These are phyloP conservation scores for Ophraella communa DNA, from an alignment of 2,888 invertebrate genomes.

Conservation along the genomic window DNA sequence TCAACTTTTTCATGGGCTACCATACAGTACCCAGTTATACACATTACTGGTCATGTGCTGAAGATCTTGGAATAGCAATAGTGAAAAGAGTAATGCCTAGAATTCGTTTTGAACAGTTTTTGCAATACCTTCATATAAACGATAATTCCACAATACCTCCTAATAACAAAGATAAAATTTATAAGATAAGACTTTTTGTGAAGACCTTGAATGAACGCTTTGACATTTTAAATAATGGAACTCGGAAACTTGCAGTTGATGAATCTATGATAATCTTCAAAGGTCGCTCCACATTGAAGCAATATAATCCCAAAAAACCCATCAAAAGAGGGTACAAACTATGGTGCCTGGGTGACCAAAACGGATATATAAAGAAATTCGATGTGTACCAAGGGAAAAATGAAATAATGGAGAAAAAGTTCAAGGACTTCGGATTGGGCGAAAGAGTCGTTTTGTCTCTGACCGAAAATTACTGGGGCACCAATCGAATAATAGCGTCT, in stretches of 20 bases:
- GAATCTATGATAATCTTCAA: slow-evolving; percentile 39
- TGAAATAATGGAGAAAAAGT: slow-evolving; percentile 31
- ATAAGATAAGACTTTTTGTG: slow-evolving; percentile 26
- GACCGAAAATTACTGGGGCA: slow-evolving; percentile 31
- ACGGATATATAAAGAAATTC: slow-evolving; percentile 36
- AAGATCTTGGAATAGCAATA: no score
- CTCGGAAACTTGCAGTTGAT: slow-evolving; percentile 28
- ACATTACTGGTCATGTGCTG: no score
- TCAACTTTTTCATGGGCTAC: no score
- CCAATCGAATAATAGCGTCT: no score
- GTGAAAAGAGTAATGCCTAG: slow-evolving; percentile 15
- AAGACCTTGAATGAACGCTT: no score
- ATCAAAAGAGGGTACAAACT: slow-evolving; percentile 42
- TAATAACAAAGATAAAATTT: slow-evolving; percentile 29
- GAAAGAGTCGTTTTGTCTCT: slow-evolving; percentile 40
- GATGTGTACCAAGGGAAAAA: slow-evolving; percentile 43
- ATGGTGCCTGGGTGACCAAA: slow-evolving; percentile 36
- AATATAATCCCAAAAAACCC: slow-evolving; percentile 36
- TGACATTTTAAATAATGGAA: no score
- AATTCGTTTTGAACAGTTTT: slow-evolving; percentile 27
- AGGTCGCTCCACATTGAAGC: slow-evolving; percentile 34
- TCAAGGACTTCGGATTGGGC: slow-evolving; percentile 36
- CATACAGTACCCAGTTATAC: no score
- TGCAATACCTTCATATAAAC: slow-evolving; percentile 28
- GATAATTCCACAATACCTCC: slow-evolving; percentile 18